These are phyloP conservation scores for Macrostomum lignano DNA, from an alignment of 1,140 invertebrate genomes.

Conservation along the genomic window DNA sequence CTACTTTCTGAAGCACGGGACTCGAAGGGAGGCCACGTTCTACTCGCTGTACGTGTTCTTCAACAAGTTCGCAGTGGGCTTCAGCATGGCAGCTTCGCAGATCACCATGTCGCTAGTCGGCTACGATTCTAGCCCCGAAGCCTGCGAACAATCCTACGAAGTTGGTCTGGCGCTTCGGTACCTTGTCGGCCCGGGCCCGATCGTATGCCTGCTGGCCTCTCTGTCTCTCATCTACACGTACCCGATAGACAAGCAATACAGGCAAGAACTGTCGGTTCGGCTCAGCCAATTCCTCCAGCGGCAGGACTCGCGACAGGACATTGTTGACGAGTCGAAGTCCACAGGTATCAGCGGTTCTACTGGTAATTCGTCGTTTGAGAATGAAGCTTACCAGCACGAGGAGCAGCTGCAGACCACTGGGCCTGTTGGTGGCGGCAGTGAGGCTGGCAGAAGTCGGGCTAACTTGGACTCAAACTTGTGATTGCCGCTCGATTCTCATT, in stretches of 20 bases:
- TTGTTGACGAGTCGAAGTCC: no score
- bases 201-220: conserved; percentile 12
- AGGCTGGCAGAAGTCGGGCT: no score
- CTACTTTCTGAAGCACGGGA: conserved; percentile 15
- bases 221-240: conserved; percentile 13
- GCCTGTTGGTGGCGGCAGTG: no score
- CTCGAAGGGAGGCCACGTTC: conserved; percentile 18
- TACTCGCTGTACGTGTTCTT: conserved; percentile 25
- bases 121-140: conserved; percentile 13
- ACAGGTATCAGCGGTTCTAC: no score
- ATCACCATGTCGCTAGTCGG: no score
- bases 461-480: no score
- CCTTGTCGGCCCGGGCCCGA: conserved; percentile 14
- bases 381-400: no score
- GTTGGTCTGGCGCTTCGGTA: conserved; percentile 14
- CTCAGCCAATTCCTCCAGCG: no score
- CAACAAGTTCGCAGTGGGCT: conserved; percentile 16
- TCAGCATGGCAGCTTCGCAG: conserved; percentile 15
- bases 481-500: no score
- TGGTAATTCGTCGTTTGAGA: no score
- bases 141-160: conserved; percentile 13
- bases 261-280: conserved; percentile 8
- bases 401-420: no score
- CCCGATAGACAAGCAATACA: conserved; percentile 14
- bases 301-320: no score